Evolutionary conservation across 64 coral and sea anemone genomes (phyloP).

Genomic region (Hydrozoanthus tunicans): DNA sequence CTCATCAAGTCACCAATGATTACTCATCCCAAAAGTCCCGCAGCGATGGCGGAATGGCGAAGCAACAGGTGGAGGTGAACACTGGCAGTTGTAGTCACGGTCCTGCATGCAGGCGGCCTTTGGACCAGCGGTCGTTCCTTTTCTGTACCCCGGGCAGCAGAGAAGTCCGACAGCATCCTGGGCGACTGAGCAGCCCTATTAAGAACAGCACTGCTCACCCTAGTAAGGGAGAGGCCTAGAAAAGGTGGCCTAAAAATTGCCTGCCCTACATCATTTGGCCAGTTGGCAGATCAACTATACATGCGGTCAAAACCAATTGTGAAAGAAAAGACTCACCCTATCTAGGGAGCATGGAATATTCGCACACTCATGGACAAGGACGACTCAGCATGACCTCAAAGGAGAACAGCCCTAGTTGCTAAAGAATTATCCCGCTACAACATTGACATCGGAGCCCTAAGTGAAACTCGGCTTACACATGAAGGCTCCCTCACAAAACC

Average conservation of each 20-base stretch:
- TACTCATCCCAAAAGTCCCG: too few relatives aligned
- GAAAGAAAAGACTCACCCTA: not conserved
- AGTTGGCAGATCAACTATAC: conserved; percentile 12
- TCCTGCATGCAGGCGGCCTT: conserved; percentile 27
- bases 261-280: not conserved
- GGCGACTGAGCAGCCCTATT: conserved; percentile 40
- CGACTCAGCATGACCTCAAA: too few relatives aligned
- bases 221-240: not conserved
- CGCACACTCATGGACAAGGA: too few relatives aligned
- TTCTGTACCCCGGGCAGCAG: not conserved
- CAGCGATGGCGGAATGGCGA: not conserved
- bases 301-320: conserved; percentile 1
- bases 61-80: conserved; percentile 21
- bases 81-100: conserved; percentile 44
- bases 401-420: too few relatives aligned
- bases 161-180: conserved; percentile 9
- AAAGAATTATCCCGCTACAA: not conserved
- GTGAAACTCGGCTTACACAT: not conserved
- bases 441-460: not conserved
- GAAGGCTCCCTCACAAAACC: not conserved
- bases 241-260: not conserved
- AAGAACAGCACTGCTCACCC: conserved; percentile 34
- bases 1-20: too few relatives aligned
- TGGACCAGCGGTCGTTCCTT: conserved; percentile 1
- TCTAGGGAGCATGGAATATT: too few relatives aligned